Evolutionary conservation across 2,113 vertebrate genomes (phyloP), one percentile per base, ranked within the genome.

Genomic region (Tor tambroides): DNA sequence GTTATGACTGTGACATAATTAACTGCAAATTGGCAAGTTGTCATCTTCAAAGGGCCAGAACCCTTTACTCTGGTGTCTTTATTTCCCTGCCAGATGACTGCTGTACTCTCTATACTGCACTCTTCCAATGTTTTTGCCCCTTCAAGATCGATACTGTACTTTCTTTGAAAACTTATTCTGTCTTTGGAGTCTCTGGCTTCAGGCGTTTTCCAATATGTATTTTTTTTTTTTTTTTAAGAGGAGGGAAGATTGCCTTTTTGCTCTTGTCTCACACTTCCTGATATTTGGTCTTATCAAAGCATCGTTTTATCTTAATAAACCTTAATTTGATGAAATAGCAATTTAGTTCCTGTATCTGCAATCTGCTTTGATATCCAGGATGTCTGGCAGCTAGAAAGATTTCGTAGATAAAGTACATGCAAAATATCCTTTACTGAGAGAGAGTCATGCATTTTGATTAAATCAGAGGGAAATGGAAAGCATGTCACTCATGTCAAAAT

Each of bases 311-410:
- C 94, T 93, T 92, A 83, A 91, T 90, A 90, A 91, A 92, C 75
- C 87, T 89, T 94, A 92, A 93, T 93, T 93, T 93, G 93, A 94
- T 93, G 87, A 93, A 93, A 92, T 93, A 87, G 89, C 90, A 90
- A 90, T 91, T 90, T 89, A 79, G 84, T 88, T 87, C 81, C 82
- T 91, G 86, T 93, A 92, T 94, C 94, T 94, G 19, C 30, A 79
- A 94, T 95, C 94, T 90, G 89, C 86, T 91, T 89, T 91, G 90
- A 92, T 92, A 91, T 91, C 90, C 76, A 87, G 89, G 86, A 89
- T 90, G 90, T 91, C 91, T 89, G 82, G 89, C 80, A 91, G 89
- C 88, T 46, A 91, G 87, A 86, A 88, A 91, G 86, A 93, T 91
- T 89, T 89, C 32, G 75, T 69, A 76, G 88, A 85, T 88, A 88